These are phyloP conservation scores for Drosophila recens DNA, from an alignment of 2,888 invertebrate species.

Conservation along the genomic window DNA sequence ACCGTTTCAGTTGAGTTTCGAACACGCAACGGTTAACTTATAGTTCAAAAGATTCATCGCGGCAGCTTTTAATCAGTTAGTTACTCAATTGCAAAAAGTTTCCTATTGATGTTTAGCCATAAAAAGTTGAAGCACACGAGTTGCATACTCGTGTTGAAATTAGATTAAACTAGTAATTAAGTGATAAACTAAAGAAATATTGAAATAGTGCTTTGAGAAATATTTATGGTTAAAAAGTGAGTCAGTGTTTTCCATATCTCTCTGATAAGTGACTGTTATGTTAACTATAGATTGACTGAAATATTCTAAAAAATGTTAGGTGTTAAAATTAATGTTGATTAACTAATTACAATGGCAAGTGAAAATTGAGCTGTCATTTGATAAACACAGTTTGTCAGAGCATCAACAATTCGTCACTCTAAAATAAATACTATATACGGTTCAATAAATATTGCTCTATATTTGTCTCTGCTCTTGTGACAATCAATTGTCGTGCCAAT, in stretches of 20 bases:
- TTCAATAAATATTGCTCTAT: slow-evolving; percentile 8
- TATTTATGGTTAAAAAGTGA: slow-evolving; percentile 14
- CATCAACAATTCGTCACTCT: not conserved
- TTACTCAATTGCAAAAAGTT: slow-evolving; percentile 7
- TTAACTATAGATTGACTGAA: not conserved
- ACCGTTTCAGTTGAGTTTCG: slow-evolving; percentile 49
- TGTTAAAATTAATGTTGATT: too few species aligned
- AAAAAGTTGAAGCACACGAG: slow-evolving; percentile 4
- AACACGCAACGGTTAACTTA: slow-evolving; percentile 51
- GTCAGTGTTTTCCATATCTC: slow-evolving; percentile 11
- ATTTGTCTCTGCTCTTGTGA: slow-evolving; percentile 15
- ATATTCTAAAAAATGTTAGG: too few species aligned
- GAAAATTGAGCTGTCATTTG: not conserved
- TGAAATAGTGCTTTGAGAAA: slow-evolving; percentile 6
- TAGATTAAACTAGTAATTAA: slow-evolving; percentile 4
- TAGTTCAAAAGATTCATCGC: slow-evolving; percentile 3
- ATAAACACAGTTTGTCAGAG: not conserved
- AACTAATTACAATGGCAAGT: not conserved
- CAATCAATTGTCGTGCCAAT: slow-evolving; percentile 28
- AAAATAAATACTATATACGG: slow-evolving; percentile 2
- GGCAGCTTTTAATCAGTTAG: slow-evolving; percentile 10
- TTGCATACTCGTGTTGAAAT: not conserved
- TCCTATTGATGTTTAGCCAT: not conserved
- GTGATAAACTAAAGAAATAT: slow-evolving; percentile 7
- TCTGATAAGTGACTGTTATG: not conserved